Evolutionary conservation across 2,113 vertebrate genomes (phyloP).

Genomic region (Mungos mungo): DNA sequence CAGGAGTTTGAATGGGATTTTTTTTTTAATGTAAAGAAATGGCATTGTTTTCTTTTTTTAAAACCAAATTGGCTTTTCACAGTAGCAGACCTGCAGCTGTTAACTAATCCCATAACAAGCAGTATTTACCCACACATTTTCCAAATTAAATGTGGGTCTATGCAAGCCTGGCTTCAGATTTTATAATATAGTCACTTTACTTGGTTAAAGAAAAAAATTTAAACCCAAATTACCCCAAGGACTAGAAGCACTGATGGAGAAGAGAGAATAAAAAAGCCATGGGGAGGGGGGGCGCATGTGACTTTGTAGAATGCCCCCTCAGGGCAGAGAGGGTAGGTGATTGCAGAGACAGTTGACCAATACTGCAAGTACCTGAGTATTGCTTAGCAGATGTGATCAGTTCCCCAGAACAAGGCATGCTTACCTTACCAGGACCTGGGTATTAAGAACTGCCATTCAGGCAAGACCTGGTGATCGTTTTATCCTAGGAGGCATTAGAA

Average conservation of each 20-base stretch:
- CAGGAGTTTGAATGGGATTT: slow-evolving; percentile 33
- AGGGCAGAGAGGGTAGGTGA: not conserved
- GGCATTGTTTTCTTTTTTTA: not conserved
- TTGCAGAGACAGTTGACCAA: not conserved
- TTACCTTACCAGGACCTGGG: slow-evolving; percentile 74
- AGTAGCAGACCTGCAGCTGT: slow-evolving; percentile 84
- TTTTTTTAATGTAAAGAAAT: slow-evolving; percentile 70
- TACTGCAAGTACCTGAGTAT: not conserved
- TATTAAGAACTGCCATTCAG: slow-evolving; percentile 72
- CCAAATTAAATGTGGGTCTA: slow-evolving; percentile 85
- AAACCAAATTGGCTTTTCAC: slow-evolving; percentile 81
- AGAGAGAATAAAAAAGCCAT: slow-evolving; percentile 6
- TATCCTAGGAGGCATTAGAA: slow-evolving; percentile 75
- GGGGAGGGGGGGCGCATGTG: not conserved
- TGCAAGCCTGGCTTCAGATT: slow-evolving; percentile 81
- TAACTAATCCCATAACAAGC: slow-evolving; percentile 85
- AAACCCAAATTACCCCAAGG: slow-evolving; percentile 63
- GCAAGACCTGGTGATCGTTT: slow-evolving; percentile 64
- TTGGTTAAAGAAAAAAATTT: slow-evolving; percentile 69
- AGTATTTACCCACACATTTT: slow-evolving; percentile 86
- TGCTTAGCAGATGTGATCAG: slow-evolving; percentile 59
- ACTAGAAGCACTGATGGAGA: slow-evolving; percentile 15
- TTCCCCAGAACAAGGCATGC: slow-evolving; percentile 71
- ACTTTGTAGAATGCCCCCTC: not conserved
- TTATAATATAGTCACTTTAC: slow-evolving; percentile 81